These are phyloP conservation scores for Lagodon rhomboides DNA, from an alignment of 2,797 vertebrate genomes.

Conservation along the genomic window DNA sequence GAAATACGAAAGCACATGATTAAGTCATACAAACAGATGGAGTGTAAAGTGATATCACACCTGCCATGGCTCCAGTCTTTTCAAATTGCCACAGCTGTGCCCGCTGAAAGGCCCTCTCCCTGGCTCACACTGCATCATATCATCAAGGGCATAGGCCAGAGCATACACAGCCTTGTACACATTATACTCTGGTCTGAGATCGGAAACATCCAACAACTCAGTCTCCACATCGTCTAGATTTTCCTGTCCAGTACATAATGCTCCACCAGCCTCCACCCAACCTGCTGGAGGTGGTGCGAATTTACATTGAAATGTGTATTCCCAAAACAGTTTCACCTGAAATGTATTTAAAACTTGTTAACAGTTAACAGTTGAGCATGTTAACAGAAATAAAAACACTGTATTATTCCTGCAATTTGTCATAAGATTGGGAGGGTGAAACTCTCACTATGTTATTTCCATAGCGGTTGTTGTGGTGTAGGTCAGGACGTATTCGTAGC, in stretches of 20 bases:
- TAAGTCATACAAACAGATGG: background rate
- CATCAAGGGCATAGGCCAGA: too few relatives aligned
- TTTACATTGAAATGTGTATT: constrained; percentile 20
- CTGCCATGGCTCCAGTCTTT: constrained; percentile 81
- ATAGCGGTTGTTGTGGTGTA: background rate
- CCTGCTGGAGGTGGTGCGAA: too few relatives aligned
- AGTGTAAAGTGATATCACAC: constrained; percentile 53
- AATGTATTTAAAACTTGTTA: background rate
- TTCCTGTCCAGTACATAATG: constrained; percentile 47
- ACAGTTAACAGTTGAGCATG: too few relatives aligned
- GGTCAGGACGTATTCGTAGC: too few relatives aligned
- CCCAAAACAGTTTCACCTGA: constrained; percentile 77
- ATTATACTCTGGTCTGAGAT: too few relatives aligned
- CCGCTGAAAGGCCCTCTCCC: constrained; percentile 74
- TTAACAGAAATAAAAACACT: too few relatives aligned
- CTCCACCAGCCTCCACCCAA: too few relatives aligned
- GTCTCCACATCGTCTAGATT: constrained; percentile 23
- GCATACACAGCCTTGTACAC: too few relatives aligned
- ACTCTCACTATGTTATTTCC: constrained; percentile 53
- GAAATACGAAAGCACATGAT: too few relatives aligned
- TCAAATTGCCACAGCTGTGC: constrained; percentile 70
- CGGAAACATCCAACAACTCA: too few relatives aligned
- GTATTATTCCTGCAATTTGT: too few relatives aligned
- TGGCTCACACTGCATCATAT: too few relatives aligned
- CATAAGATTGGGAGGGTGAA: background rate